Evolutionary conservation across 2,888 invertebrate species (phyloP), one percentile per base, ranked within the genome.

Genomic region (Agrilus mali): DNA sequence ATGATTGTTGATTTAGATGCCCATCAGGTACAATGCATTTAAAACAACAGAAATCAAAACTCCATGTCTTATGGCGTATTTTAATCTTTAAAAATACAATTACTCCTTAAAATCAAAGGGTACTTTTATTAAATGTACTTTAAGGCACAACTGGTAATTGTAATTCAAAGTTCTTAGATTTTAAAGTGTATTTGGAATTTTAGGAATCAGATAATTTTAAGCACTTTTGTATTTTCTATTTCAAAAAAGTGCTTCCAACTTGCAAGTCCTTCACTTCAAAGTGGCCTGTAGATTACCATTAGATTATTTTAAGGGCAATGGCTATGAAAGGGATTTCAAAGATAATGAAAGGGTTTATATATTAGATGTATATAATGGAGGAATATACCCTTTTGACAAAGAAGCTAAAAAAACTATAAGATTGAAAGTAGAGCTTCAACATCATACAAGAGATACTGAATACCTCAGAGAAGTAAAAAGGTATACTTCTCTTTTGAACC

Each of bases 1-100:
- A 85, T 93, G 86, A 89, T 93, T 55, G 76, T 93, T 7, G 93
- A 93, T 65, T 70, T 93, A 59, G 92, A 93, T 68, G 92, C 92
- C 3, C 93, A 93, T 68, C 92, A 93, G 76, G 85, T 82, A 33
- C 4, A 16, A 13, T 27, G 27, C 10, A 27, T 4, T 10, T 8
- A 7, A 27, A 2, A 4, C 13, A 14, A n/a, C n/a, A n/a, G n/a
- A n/a, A n/a, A n/a, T n/a, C n/a, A n/a, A n/a, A n/a, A n/a, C n/a
- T n/a, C n/a, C n/a, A n/a, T n/a, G n/a, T n/a, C n/a, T n/a, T n/a
- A n/a, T n/a, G n/a, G n/a, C n/a, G n/a, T n/a, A n/a, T n/a, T n/a
- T n/a, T n/a, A n/a, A n/a, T n/a, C n/a, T n/a, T n/a, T n/a, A n/a
- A n/a, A n/a, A n/a, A n/a, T n/a, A n/a, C n/a, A n/a, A n/a, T n/a